Percentiles rank a stretch among this genome's conserved stretches.
phyloP scores from a whole-genome alignment of 2,888 invertebrate genomes.

The Entomobrya proxima region DNA sequence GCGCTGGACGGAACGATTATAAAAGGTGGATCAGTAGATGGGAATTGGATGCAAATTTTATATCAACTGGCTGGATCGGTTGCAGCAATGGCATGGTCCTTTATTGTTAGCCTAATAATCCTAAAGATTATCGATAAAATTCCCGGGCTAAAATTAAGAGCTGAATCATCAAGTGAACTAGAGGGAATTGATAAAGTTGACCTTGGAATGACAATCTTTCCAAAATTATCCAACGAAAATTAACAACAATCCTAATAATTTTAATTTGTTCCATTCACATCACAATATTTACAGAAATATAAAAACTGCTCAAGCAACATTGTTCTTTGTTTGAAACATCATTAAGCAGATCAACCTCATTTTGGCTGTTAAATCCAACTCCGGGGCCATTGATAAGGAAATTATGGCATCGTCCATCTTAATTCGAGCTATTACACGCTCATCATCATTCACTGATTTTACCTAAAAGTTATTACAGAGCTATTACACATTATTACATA shows the following conservation, averaged over 20 bases:
- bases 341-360: slow-evolving; percentile 27
- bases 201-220: slow-evolving; percentile 56
- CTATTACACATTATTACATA: neutral
- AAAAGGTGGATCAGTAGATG: slow-evolving; percentile 69
- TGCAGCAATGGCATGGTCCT: slow-evolving; percentile 57
- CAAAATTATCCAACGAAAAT: neutral
- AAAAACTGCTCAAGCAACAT: neutral
- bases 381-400: slow-evolving; percentile 54
- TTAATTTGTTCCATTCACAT: neutral
- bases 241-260: neutral
- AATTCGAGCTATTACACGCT: slow-evolving; percentile 51
- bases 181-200: slow-evolving; percentile 59
- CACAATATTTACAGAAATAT: neutral
- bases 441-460: neutral
- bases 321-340: slow-evolving; percentile 34
- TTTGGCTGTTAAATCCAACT: slow-evolving; percentile 46
- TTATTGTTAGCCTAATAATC: slow-evolving; percentile 52
- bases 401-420: slow-evolving; percentile 15
- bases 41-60: slow-evolving; percentile 65
- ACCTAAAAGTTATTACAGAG: neutral
- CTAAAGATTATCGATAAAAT: slow-evolving; percentile 62
- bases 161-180: slow-evolving; percentile 40
- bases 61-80: slow-evolving; percentile 55
- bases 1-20: slow-evolving; percentile 66
- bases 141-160: slow-evolving; percentile 60